Base-by-base conservation (phyloP, 2,888 invertebrate species). In the Metallyticus violacea region DNA sequence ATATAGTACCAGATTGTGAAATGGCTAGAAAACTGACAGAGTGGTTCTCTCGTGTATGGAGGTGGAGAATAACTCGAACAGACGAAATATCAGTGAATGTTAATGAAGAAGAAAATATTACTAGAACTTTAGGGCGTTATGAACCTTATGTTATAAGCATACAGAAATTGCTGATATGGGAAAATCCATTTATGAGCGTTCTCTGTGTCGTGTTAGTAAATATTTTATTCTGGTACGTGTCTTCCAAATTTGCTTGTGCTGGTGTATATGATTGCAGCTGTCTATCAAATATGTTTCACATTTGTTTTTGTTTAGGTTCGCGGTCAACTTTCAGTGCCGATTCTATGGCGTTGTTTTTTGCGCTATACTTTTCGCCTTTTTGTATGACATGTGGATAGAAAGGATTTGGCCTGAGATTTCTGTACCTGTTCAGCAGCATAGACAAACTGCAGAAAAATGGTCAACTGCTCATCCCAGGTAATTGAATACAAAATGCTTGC, bases 281-380 rank as follows among this genome's bases (percentile, higher is more conserved):
- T 9, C 0, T 77, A 15, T 77, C 62, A 77, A 26, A 40, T 22
- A n/a, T 85, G 15, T 86, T 26, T 82, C 76, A 76, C 40, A 77
- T 79, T 84, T 77, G 85, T 89, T 86, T 88, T 81, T 86, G 90
- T 90, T 79, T 90, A 92, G 92, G 91, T 88, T 91, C 81, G 89
- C 91, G 86, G 89, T 91, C 86, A 90, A 91, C 87, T 91, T 91
- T 86, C 91, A 92, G 89, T 88, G 92, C 88, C 89, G 91, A 89
- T 89, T 93, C 90, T 90, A 92, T 90, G 90, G 92, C 88, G 89
- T 93, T 89, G 86, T 93, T 89, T 91, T 92, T 91, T 86, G 90
- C 27, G 87, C 89, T 7, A 87, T 91, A 76, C 89, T 92, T 26
- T 87, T 90, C 27, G 88, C 90, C 76, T 90, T 92, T 85, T 85